Percentiles rank a stretch among this genome's conserved stretches.
These are phyloP conservation scores for Heteromurus nitidus DNA, from an alignment of 2,888 invertebrate species.

Conservation along the genomic window DNA sequence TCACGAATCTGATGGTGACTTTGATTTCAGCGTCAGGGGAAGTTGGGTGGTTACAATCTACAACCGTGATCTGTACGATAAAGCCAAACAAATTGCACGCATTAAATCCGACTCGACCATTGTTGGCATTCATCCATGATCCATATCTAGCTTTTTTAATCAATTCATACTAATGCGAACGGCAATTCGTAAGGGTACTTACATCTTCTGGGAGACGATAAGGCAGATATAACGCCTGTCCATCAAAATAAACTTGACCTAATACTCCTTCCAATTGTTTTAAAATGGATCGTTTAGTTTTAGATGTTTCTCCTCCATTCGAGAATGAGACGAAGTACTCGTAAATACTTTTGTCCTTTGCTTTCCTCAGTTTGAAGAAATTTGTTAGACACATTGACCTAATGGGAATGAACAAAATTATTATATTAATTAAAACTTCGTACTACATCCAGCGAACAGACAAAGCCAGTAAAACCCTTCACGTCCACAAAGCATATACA, in stretches of 20 bases:
- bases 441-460: neutral
- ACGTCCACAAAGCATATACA: neutral
- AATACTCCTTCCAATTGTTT: constrained; percentile 79
- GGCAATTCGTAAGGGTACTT: neutral
- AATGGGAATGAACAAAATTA: no score
- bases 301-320: constrained; percentile 85
- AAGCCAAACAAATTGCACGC: neutral
- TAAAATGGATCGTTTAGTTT: constrained; percentile 80
- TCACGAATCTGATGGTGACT: constrained; percentile 79
- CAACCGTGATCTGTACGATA: neutral
- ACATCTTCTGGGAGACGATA: constrained; percentile 79
- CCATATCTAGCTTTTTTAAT: no score
- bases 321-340: constrained; percentile 87
- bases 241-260: constrained; percentile 86
- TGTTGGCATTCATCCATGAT: no score
- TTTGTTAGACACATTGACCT: constrained; percentile 29
- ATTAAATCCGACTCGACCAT: no score
- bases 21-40: constrained; percentile 77
- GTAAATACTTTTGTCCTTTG: constrained; percentile 77
- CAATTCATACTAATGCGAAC: neutral
- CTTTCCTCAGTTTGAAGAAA: constrained; percentile 12
- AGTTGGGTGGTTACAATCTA: constrained; percentile 78
- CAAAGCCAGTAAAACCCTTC: neutral
- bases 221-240: constrained; percentile 85
- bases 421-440: no score